phyloP scores from a whole-genome alignment of 2,888 invertebrate genomes.

The Boloria selene region DNA sequence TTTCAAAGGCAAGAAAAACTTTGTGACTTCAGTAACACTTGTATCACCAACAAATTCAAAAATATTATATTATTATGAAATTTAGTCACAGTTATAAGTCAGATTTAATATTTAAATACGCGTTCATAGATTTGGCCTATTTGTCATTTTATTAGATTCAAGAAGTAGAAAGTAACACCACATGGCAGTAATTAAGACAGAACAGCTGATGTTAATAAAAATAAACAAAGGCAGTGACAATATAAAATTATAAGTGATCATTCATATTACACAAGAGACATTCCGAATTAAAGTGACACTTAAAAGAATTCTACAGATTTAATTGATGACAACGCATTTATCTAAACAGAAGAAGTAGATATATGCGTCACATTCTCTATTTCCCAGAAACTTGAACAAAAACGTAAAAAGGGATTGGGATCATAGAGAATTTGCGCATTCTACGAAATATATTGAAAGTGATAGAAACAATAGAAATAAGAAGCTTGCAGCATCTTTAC shows the following conservation, averaged over 20 bases:
- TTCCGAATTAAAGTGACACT: constrained; percentile 44
- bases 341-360: constrained; percentile 37
- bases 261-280: constrained; percentile 33
- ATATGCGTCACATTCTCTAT: not conserved
- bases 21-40: no score
- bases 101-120: not conserved
- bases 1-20: no score
- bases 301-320: constrained; percentile 56
- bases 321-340: constrained; percentile 59
- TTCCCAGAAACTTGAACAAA: constrained; percentile 18
- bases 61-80: no score
- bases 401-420: not conserved
- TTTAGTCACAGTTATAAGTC: no score
- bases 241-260: constrained; percentile 32
- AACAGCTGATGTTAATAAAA: constrained; percentile 17
- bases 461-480: constrained; percentile 1
- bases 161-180: not conserved
- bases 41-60: no score
- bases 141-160: not conserved
- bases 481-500: constrained; percentile 2
- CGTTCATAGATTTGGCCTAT: not conserved
- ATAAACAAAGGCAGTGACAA: constrained; percentile 24
- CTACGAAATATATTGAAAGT: constrained; percentile 3
- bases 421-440: constrained; percentile 5
- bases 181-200: constrained; percentile 12